phyloP scores from a whole-genome alignment of 2,113 vertebrate species.

The Psephotus haematonotus region DNA sequence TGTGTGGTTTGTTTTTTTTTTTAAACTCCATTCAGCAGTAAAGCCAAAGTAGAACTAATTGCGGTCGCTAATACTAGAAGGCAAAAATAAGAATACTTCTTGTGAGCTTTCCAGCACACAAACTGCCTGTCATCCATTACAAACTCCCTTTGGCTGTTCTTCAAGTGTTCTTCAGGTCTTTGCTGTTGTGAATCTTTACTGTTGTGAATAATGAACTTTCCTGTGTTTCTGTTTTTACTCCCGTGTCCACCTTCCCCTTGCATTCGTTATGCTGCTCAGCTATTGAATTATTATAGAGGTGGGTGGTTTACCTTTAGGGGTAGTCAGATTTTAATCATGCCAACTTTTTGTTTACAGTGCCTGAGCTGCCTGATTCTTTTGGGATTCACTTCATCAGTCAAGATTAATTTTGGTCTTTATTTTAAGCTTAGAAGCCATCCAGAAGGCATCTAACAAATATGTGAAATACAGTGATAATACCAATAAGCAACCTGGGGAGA shows the following conservation, averaged over 20 bases:
- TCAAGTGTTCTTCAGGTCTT: neutral
- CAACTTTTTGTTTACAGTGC: neutral
- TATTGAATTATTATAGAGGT: neutral
- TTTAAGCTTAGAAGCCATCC: neutral
- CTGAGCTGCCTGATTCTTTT: neutral
- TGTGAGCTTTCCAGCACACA: neutral
- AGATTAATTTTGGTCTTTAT: neutral
- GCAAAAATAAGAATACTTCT: slow-evolving; percentile 4
- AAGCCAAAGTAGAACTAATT: slow-evolving; percentile 18
- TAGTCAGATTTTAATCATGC: neutral
- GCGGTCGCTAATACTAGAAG: neutral
- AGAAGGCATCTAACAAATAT: neutral
- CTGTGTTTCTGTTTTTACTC: neutral
- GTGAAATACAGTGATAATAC: neutral
- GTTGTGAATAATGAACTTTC: neutral
- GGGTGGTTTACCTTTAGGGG: neutral
- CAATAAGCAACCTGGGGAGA: neutral
- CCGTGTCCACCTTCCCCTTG: neutral
- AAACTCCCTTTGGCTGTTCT: neutral
- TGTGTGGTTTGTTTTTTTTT: neutral
- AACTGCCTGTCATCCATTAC: slow-evolving; percentile 5
- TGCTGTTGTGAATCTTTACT: neutral
- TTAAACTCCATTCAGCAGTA: neutral
- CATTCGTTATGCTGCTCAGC: neutral
- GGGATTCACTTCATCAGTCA: neutral